Conservation (phyloP, 2,113 vertebrate species). For the Ceyx cyanopectus region DNA sequence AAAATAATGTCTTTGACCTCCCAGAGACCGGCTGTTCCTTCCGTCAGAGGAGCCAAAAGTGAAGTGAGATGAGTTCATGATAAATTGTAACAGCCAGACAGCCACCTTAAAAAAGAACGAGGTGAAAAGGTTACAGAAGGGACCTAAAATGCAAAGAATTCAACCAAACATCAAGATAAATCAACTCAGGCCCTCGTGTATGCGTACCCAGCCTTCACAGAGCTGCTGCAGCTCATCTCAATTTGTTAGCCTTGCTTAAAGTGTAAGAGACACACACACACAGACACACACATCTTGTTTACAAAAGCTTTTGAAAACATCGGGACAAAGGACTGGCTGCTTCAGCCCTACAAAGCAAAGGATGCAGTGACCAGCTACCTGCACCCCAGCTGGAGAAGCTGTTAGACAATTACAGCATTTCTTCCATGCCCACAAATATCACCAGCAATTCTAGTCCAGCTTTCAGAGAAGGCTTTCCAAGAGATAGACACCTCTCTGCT, state of each 20-base stretch:
- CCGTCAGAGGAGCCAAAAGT: slow-evolving; percentile 75
- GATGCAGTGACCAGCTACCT: not conserved
- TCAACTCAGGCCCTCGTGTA: slow-evolving; percentile 67
- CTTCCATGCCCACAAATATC: not conserved
- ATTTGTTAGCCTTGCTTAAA: slow-evolving; percentile 44
- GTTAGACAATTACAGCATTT: not conserved
- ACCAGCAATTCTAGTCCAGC: not conserved
- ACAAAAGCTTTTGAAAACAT: not conserved
- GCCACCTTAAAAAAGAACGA: slow-evolving; percentile 78
- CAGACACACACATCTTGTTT: not conserved
- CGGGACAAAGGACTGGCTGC: not conserved
- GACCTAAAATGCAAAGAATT: slow-evolving; percentile 83
- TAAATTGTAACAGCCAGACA: slow-evolving; percentile 83
- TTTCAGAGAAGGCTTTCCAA: not conserved
- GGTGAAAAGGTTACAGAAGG: slow-evolving; percentile 83
- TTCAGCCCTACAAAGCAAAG: not conserved
- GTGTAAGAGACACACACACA: not conserved
- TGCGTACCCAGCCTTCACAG: slow-evolving; percentile 23
- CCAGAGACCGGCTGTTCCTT: slow-evolving; percentile 81
- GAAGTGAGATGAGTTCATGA: slow-evolving; percentile 79
- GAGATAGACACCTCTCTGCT: not conserved
- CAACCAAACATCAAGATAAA: slow-evolving; percentile 82
- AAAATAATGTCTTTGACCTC: slow-evolving; percentile 84
- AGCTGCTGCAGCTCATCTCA: slow-evolving; percentile 40
- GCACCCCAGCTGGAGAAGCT: not conserved